phyloP scores from a whole-genome alignment of 1,140 invertebrate species.

The Trinorchestia longiramus region DNA sequence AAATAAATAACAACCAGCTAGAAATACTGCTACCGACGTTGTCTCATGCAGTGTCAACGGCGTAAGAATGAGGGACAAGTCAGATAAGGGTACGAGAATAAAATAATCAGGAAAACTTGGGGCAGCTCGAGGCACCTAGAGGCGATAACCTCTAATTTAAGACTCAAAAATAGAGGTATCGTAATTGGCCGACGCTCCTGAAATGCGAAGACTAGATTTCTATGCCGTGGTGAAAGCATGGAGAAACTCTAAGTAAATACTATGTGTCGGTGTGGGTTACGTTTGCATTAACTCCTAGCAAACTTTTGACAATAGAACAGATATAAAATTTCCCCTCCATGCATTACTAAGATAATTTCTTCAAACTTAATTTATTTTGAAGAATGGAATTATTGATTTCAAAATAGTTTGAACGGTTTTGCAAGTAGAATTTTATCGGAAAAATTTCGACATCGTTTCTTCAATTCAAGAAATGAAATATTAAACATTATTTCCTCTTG shows the following conservation, averaged over 20 bases:
- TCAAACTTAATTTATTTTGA: neutral
- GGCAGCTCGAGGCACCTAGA: neutral
- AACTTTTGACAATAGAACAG: neutral
- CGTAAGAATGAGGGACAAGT: neutral
- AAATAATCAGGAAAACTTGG: neutral
- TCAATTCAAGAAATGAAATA: neutral
- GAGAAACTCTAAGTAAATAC: neutral
- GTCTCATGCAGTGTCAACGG: neutral
- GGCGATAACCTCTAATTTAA: neutral
- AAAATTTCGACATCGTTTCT: neutral
- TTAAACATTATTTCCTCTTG: no score
- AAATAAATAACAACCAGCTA: neutral
- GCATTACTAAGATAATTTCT: neutral
- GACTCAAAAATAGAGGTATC: neutral
- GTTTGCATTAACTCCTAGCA: neutral
- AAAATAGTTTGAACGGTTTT: neutral
- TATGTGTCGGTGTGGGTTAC: no score
- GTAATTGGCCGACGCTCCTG: neutral
- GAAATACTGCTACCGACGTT: neutral
- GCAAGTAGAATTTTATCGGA: neutral
- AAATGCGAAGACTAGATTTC: neutral
- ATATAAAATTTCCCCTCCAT: neutral
- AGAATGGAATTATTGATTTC: neutral
- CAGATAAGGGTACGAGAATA: neutral
- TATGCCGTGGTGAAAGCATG: neutral